phyloP scores from a whole-genome alignment of 2,888 invertebrate genomes.

The Drosophila testacea region DNA sequence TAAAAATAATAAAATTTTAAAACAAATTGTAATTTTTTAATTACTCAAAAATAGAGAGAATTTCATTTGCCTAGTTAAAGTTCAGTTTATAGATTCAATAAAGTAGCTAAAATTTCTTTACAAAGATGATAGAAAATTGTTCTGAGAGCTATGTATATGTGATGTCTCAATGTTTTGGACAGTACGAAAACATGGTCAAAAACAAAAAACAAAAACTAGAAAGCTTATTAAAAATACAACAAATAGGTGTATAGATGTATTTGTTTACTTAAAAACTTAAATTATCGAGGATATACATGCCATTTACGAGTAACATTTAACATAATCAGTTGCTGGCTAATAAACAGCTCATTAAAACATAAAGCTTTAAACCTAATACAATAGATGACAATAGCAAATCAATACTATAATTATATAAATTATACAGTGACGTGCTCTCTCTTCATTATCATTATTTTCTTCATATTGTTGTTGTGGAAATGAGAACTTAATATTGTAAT shows the following conservation, averaged over 20 bases:
- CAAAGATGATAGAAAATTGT: not conserved
- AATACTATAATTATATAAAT: slow-evolving; percentile 57
- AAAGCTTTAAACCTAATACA: slow-evolving; percentile 80
- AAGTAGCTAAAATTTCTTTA: not conserved
- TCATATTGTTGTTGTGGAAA: slow-evolving; percentile 5
- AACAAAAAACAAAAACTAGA: slow-evolving; percentile 77
- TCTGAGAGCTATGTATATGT: not conserved
- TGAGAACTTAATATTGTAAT: slow-evolving; percentile 21
- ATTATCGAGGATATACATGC: slow-evolving; percentile 45
- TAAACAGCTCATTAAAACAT: slow-evolving; percentile 61
- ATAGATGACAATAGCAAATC: slow-evolving; percentile 62
- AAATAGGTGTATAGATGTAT: slow-evolving; percentile 46
- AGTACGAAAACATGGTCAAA: slow-evolving; percentile 48
- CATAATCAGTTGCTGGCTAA: slow-evolving; percentile 75
- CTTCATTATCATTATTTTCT: not conserved
- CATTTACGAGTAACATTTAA: slow-evolving; percentile 70
- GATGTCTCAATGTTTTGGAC: not conserved
- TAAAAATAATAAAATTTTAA: slow-evolving; percentile 1
- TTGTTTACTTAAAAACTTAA: slow-evolving; percentile 26
- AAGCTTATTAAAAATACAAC: slow-evolving; percentile 52
- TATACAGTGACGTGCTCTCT: slow-evolving; percentile 14
- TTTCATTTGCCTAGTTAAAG: slow-evolving; percentile 16
- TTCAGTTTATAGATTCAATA: not conserved
- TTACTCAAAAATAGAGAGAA: not conserved
- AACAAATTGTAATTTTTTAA: not conserved